Conservation (phyloP, 2,797 vertebrate species). For the Hypotaenidia okinawae region DNA sequence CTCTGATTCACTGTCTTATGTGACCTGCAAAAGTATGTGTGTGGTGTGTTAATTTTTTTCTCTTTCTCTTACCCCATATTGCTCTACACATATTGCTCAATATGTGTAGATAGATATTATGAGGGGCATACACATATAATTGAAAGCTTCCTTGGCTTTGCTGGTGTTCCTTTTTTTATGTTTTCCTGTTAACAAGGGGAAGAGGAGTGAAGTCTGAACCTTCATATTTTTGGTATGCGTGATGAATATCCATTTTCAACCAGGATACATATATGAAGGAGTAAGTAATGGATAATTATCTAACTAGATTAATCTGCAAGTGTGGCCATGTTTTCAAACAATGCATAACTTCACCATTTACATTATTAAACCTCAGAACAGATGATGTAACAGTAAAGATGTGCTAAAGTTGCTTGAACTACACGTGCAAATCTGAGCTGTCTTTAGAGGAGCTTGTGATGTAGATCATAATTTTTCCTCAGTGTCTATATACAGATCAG, state of each 20-base stretch:
- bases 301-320: not conserved
- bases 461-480: not conserved
- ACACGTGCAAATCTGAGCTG: not conserved
- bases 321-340: not conserved
- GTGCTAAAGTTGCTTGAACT: not conserved
- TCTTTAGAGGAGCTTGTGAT: not conserved
- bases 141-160: not conserved
- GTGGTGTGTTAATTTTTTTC: not conserved
- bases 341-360: not conserved
- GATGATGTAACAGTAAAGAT: not conserved
- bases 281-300: not conserved
- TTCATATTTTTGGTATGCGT: not conserved
- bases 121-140: not conserved
- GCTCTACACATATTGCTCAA: not conserved
- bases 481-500: not conserved
- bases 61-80: not conserved
- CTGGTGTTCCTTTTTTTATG: too few relatives aligned
- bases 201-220: not conserved
- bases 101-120: not conserved
- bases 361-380: not conserved
- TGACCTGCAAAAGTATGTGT: not conserved
- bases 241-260: not conserved
- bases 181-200: not conserved
- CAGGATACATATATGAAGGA: not conserved
- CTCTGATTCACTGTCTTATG: not conserved